Evolutionary conservation across 2,113 vertebrate species (phyloP).

Genomic region (Albula goreensis): DNA sequence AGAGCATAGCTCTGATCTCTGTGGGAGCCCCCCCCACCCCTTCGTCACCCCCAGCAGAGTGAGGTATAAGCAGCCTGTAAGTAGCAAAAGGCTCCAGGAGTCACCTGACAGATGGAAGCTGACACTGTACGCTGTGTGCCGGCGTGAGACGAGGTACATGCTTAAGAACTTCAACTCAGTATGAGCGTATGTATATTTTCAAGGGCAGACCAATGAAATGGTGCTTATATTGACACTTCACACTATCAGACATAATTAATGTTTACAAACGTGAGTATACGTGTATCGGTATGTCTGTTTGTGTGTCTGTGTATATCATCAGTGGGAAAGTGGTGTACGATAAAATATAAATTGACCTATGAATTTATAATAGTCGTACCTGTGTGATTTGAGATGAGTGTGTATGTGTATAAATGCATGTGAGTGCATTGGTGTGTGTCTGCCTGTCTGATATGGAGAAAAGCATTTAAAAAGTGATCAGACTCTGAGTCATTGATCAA

Average conservation of each 20-base stretch:
- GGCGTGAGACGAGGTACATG: background rate
- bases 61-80: background rate
- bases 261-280: background rate
- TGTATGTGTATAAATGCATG: background rate
- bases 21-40: background rate
- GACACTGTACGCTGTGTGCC: background rate
- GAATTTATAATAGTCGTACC: background rate
- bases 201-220: too few relatives aligned
- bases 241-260: background rate
- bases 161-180: background rate
- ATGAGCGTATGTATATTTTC: too few relatives aligned
- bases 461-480: background rate
- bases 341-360: too few relatives aligned
- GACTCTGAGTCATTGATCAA: conserved; percentile 39
- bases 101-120: conserved; percentile 34
- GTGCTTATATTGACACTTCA: too few relatives aligned
- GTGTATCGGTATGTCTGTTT: conserved; percentile 1
- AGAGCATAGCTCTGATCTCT: conserved; percentile 21
- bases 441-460: background rate
- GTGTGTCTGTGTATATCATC: background rate
- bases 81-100: conserved; percentile 11
- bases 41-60: background rate
- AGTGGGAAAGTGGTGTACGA: too few relatives aligned
- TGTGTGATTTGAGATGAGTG: background rate
- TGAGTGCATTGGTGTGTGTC: background rate